Conservation (phyloP, 2,797 vertebrate species). For the Myoxocephalus aenaeus region DNA sequence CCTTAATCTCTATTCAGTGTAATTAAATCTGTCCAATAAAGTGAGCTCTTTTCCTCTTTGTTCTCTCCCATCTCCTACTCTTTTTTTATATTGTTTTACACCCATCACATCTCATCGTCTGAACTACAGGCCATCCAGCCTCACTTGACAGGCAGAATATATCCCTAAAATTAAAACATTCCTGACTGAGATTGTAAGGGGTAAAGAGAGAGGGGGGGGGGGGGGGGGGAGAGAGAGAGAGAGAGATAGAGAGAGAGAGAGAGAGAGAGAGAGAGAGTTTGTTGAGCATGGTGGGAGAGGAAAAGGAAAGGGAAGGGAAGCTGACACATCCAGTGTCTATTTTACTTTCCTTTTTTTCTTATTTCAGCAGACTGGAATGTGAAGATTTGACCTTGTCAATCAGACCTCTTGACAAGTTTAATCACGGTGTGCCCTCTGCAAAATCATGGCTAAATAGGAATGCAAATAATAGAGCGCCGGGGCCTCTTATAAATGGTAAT, state of each 20-base stretch:
- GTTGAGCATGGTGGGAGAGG: slow-evolving; percentile 75
- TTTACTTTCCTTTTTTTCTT: slow-evolving; percentile 81
- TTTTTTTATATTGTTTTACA: slow-evolving; percentile 90
- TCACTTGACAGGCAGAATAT: slow-evolving; percentile 95
- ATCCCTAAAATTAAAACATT: slow-evolving; percentile 99
- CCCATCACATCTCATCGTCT: slow-evolving; percentile 96
- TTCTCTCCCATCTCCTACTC: slow-evolving; percentile 85
- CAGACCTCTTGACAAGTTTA: slow-evolving; percentile 98
- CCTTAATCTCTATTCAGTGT: slow-evolving; percentile 99
- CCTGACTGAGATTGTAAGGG: slow-evolving; percentile 92
- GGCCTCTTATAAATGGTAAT: slow-evolving; percentile 99
- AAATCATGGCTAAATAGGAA: slow-evolving; percentile 99
- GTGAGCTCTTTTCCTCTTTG: slow-evolving; percentile 95
- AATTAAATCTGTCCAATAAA: slow-evolving; percentile 99
- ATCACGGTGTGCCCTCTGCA: slow-evolving; percentile 97
- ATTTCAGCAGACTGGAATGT: slow-evolving; percentile 95
- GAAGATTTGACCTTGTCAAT: slow-evolving; percentile 99
- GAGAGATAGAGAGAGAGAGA: too few species aligned
- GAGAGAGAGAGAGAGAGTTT: slow-evolving; percentile 51
- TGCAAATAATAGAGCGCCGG: slow-evolving; percentile 98
- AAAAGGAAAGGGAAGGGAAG: slow-evolving; percentile 84
- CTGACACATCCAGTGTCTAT: slow-evolving; percentile 90
- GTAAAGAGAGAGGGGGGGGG: slow-evolving; percentile 13
- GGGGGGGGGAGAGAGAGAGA: not conserved
- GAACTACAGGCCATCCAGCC: slow-evolving; percentile 92